Evolutionary conservation across 1,140 invertebrate genomes (phyloP).

Genomic region (Pogonus chalceus): DNA sequence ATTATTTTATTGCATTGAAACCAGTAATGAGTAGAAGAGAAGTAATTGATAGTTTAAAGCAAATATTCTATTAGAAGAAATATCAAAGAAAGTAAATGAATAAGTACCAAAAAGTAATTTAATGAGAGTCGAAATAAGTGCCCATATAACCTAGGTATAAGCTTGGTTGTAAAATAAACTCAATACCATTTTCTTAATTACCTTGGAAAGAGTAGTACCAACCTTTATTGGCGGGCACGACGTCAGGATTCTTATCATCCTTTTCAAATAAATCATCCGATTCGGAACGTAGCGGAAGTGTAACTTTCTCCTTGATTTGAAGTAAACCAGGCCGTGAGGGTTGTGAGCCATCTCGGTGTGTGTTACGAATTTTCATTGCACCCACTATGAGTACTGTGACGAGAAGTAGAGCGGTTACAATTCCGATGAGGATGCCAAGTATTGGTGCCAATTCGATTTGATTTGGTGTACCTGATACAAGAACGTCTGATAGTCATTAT

Average conservation of each 20-base stretch:
- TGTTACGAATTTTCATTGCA: conserved; percentile 52
- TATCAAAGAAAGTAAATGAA: too few species aligned
- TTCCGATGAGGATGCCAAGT: conserved; percentile 60
- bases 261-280: conserved; percentile 57
- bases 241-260: conserved; percentile 76
- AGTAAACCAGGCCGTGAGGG: conserved; percentile 47
- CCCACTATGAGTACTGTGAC: conserved; percentile 59
- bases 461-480: conserved; percentile 20
- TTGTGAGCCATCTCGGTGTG: conserved; percentile 39
- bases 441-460: conserved; percentile 63
- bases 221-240: conserved; percentile 81
- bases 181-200: too few species aligned
- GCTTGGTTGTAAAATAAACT: too few species aligned
- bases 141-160: too few species aligned
- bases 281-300: conserved; percentile 47
- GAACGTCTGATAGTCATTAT: background rate
- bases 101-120: too few species aligned
- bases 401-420: conserved; percentile 56
- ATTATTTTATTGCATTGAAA: too few species aligned
- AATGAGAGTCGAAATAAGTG: too few species aligned
- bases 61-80: too few species aligned
- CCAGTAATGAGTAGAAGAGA: too few species aligned
- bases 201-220: too few species aligned
- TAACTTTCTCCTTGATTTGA: conserved; percentile 56
- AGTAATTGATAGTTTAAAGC: too few species aligned